Evolutionary conservation across 2,888 invertebrate genomes (phyloP).

Genomic region (Diadromus collaris): DNA sequence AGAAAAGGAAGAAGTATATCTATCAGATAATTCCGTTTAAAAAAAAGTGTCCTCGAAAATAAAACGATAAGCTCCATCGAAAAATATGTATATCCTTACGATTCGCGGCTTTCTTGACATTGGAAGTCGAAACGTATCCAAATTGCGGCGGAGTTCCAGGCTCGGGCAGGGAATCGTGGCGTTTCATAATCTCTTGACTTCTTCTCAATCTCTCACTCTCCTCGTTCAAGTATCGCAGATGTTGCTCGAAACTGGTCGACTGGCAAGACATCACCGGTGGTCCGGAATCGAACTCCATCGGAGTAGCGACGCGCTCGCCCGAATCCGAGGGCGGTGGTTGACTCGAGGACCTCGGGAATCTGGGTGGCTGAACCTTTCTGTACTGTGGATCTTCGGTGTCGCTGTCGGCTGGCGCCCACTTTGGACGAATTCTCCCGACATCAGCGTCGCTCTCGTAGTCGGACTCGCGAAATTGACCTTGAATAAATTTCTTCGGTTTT

Average conservation of each 20-base stretch:
- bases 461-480: constrained; percentile 85
- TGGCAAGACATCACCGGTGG: constrained; percentile 80
- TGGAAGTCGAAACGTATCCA: constrained; percentile 80
- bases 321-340: constrained; percentile 76
- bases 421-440: constrained; percentile 82
- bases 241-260: constrained; percentile 66
- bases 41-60: constrained; percentile 25
- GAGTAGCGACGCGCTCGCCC: constrained; percentile 82
- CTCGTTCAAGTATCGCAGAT: constrained; percentile 66
- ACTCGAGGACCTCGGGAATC: constrained; percentile 80
- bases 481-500: constrained; percentile 85
- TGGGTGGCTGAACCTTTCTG: constrained; percentile 84
- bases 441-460: constrained; percentile 88
- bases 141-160: constrained; percentile 82
- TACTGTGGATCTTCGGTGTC: constrained; percentile 83
- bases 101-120: constrained; percentile 76
- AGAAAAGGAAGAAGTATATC: constrained; percentile 1
- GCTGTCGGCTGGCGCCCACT: constrained; percentile 85
- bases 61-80: constrained; percentile 42
- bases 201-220: constrained; percentile 75
- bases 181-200: constrained; percentile 62
- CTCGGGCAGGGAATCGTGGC: constrained; percentile 54
- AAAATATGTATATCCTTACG: constrained; percentile 73
- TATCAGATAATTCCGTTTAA: background rate
- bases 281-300: constrained; percentile 84